Percentiles rank a stretch among this genome's conserved stretches.
These are phyloP conservation scores for Automeris io DNA, from an alignment of 2,888 invertebrate genomes.

Conservation along the genomic window DNA sequence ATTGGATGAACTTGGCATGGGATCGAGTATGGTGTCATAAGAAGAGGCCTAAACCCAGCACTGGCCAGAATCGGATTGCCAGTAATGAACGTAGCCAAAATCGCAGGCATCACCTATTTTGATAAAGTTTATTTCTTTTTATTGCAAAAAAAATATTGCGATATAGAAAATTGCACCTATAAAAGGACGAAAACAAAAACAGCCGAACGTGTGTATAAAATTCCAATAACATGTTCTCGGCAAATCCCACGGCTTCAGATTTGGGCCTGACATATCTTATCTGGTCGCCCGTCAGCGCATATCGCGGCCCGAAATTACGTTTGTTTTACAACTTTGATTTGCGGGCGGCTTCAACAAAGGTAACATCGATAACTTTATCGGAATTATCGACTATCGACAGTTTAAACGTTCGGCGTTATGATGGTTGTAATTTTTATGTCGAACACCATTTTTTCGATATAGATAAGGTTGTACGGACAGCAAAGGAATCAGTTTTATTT, in stretches of 20 bases:
- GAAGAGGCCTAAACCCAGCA: too few relatives aligned
- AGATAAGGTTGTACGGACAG: conserved; percentile 54
- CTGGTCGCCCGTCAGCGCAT: conserved; percentile 44
- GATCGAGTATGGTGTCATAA: too few relatives aligned
- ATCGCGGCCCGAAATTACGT: conserved; percentile 68
- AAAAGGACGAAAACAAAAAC: background rate
- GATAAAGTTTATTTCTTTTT: too few relatives aligned
- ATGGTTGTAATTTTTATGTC: conserved; percentile 74
- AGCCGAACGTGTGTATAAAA: conserved; percentile 20
- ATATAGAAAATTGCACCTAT: too few relatives aligned
- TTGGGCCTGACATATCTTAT: conserved; percentile 69
- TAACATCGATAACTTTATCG: conserved; percentile 33
- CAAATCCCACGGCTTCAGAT: conserved; percentile 73
- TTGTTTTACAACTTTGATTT: conserved; percentile 76
- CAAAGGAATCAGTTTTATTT: conserved; percentile 18
- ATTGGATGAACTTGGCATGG: too few relatives aligned
- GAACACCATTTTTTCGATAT: conserved; percentile 64
- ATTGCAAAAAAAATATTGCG: too few relatives aligned
- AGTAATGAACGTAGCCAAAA: too few relatives aligned
- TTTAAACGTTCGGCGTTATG: conserved; percentile 65
- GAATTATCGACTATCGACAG: conserved; percentile 44
- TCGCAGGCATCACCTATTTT: too few relatives aligned
- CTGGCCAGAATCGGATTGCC: too few relatives aligned
- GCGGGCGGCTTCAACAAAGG: conserved; percentile 67
- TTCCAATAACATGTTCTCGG: conserved; percentile 52